Evolutionary conservation across 2,888 invertebrate genomes (phyloP).

Genomic region (Eremobia ochroleuca): DNA sequence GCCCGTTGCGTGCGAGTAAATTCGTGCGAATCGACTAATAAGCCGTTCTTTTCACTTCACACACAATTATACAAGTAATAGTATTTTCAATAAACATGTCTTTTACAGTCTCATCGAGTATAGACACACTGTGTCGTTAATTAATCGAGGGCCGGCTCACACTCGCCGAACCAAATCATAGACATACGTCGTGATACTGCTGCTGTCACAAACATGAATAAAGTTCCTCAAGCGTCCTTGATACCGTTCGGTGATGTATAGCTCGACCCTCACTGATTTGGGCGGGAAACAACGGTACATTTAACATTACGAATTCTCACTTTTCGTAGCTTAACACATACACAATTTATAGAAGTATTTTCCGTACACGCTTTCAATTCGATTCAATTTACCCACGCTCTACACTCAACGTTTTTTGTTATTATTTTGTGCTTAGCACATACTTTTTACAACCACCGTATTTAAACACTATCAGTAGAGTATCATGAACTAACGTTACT

Average conservation of each 20-base stretch:
- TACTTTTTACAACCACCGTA: conserved; percentile 58
- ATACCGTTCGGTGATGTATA: conserved; percentile 46
- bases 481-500: conserved; percentile 31
- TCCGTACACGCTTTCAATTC: conserved; percentile 28
- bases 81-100: conserved; percentile 13
- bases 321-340: conserved; percentile 34
- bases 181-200: conserved; percentile 28
- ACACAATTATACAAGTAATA: neutral
- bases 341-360: conserved; percentile 44
- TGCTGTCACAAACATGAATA: conserved; percentile 47
- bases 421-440: conserved; percentile 69
- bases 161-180: conserved; percentile 20
- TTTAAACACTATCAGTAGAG: conserved; percentile 49
- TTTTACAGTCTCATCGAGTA: conserved; percentile 51
- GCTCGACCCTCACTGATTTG: conserved; percentile 43
- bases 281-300: conserved; percentile 51
- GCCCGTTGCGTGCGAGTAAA: no score
- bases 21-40: no score
- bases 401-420: conserved; percentile 17
- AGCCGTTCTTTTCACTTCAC: neutral
- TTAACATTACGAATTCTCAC: conserved; percentile 45
- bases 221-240: conserved; percentile 46
- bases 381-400: conserved; percentile 19
- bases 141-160: conserved; percentile 7
- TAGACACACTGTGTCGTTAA: conserved; percentile 37